Evolutionary conservation across 2,113 vertebrate species (phyloP), one percentile per base, ranked within the genome.

Genomic region (Craseonycteris thonglongyai): DNA sequence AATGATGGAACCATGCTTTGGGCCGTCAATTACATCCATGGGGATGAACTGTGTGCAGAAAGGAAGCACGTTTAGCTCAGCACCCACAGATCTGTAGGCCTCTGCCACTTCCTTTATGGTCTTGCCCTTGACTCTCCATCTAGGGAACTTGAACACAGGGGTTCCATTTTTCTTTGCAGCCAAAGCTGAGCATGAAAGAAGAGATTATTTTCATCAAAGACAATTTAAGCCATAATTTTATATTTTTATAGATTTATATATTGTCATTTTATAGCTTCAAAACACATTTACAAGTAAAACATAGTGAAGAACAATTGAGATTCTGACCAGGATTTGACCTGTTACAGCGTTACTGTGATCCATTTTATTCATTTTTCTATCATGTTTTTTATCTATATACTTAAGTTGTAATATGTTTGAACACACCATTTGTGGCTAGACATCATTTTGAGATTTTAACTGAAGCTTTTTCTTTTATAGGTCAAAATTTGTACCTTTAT

Each of bases 41-140:
- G 99, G 99, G 96, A 99, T 99, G 97, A 99, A 99, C 98, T 99
- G 99, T 2, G 99, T 99, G 97, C 99, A 99, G 98, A 99, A 99
- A 0, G 99, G 99, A 97, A 99, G 99, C 96, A 99, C 99, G 5
- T 99, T 99, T n/a, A 99, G 98, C 93, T 99, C 99, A 0, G 99
- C 99, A 22, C 99, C 99, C 87, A 99, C 99, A 0, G 99, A 98
- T 92, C 98, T 98, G 95, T 99, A 99, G 66, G 99, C 98, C 14
- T 99, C 99, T 15, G 99, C 96, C 61, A 99, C 99, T 59, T 99
- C 99, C 5, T 98, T 90, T 95, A 99, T 98, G 88, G 99, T 98
- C 90, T 99, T 98, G 76, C 99, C 99, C 97, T 99, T 99, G 86
- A 99, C 93, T 74, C 99, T 98, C 99, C 99, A 99, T 92, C 98